phyloP scores from a whole-genome alignment of 2,888 invertebrate species.

The Zygogramma bicolorata region DNA sequence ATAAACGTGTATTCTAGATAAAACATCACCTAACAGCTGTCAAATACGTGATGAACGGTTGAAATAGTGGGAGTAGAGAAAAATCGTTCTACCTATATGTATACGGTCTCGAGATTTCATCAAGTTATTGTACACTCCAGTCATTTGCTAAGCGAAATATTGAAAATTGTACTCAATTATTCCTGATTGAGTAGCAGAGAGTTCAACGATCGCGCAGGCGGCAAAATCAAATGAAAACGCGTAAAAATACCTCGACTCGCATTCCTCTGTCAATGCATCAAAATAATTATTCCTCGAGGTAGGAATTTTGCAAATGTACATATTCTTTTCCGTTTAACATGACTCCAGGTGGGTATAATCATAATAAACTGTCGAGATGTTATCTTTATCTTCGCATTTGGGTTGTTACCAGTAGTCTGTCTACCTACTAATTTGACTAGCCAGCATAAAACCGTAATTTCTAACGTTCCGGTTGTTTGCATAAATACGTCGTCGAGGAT shows the following conservation, averaged over 20 bases:
- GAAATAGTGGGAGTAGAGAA: too few species aligned
- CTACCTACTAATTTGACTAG: neutral
- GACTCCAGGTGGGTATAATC: neutral
- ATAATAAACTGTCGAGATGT: neutral
- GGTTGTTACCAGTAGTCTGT: conserved; percentile 6
- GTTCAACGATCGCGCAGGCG: neutral
- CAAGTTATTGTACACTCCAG: too few species aligned
- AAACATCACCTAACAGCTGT: too few species aligned
- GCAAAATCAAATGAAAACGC: neutral
- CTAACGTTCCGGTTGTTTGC: neutral
- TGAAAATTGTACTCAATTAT: too few species aligned
- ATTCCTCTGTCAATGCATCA: neutral
- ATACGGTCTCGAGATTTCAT: too few species aligned
- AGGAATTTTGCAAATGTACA: neutral
- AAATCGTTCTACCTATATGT: too few species aligned
- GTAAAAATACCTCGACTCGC: neutral
- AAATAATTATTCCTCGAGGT: neutral
- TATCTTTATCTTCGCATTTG: neutral
- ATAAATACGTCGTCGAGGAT: neutral
- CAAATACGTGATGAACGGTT: too few species aligned
- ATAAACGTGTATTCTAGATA: too few species aligned
- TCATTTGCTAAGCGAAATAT: too few species aligned
- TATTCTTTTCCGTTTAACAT: neutral
- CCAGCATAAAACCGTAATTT: neutral
- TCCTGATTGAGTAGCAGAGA: too few species aligned